Evolutionary conservation across 2,797 vertebrate species (phyloP).

Genomic region (Thamnophis elegans): DNA sequence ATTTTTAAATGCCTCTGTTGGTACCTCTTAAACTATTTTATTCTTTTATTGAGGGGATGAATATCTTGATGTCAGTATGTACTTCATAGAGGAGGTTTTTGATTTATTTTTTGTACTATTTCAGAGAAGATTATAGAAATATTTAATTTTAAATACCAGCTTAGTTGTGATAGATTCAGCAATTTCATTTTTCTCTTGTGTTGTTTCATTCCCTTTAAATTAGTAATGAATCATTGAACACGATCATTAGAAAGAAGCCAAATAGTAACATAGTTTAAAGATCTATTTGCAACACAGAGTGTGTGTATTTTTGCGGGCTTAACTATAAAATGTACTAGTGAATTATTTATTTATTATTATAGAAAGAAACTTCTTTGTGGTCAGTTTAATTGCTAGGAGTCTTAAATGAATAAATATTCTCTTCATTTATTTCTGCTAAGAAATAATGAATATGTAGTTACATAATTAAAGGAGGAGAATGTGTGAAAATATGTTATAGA

Average conservation of each 20-base stretch:
- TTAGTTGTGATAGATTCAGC: background rate
- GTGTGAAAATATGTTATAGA: background rate
- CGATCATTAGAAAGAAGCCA: conserved; percentile 9
- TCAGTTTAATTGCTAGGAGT: background rate
- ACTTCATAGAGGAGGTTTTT: background rate
- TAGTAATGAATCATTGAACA: background rate
- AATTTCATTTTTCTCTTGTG: background rate
- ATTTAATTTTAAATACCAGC: background rate
- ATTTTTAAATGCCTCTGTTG: background rate
- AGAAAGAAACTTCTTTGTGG: background rate
- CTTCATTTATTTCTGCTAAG: background rate
- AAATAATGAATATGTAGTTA: background rate
- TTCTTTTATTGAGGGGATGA: background rate
- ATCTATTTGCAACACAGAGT: conserved; percentile 13
- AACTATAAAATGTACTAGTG: background rate
- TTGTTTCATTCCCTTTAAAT: conserved; percentile 11
- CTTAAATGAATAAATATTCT: background rate
- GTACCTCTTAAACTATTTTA: background rate
- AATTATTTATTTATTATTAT: background rate
- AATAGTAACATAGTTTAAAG: background rate
- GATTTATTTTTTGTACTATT: background rate
- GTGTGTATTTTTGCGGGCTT: background rate
- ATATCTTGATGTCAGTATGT: conserved; percentile 4
- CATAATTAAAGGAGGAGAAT: background rate
- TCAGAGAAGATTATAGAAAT: background rate